Base-by-base conservation (phyloP, 2,888 invertebrate genomes). In the Amphipoea lucens region DNA sequence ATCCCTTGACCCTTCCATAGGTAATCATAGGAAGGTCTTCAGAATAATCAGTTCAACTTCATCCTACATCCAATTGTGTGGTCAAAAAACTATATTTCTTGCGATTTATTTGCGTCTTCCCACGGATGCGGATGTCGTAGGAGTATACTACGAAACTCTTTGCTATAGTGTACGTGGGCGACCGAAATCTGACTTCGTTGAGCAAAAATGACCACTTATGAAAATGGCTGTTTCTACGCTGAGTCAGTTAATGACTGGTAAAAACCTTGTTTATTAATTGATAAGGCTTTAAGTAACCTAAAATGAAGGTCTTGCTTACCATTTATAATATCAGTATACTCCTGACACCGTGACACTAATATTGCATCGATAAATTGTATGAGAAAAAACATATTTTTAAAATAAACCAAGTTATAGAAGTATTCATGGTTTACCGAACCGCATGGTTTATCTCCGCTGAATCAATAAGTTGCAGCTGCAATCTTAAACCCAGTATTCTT, bases 141-240 rank as follows among this genome's bases (percentile, higher is more conserved):
- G 76, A 65, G 82, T 76, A 29, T 57, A 68, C 45, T 72, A 82
- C 67, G 51, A 82, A 82, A 86, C 51, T 74, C 51, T 42, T 67
- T 81, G 54, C 23, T 79, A 14, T 48, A 51, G n/a, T 68, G 36
- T 9, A 23, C 48, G 81, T 85, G 68, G 85, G 81, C 85, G 60
- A 66, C 40, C n/a, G 5, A 84, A 72, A 42, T 42, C 57, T 51
- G 29, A 48, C 78, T n/a, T 17, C 23, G 51, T 6, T 42, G 51
- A 66, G 14, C 57, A 65, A 40, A 45, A 23, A 66, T 36, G 45
- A n/a, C 54, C 14, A 40, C 6, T 29, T 36, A 42, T 14, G 9
- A 74, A 65, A 45, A 20, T 71, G 80, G 5, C 51, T 36, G 51
- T 42, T 29, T 23, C 5, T 74, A 9, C 45, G 29, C n/a, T 40